Conservation (phyloP, 2,888 invertebrate species). For the Panorpa germanica region DNA sequence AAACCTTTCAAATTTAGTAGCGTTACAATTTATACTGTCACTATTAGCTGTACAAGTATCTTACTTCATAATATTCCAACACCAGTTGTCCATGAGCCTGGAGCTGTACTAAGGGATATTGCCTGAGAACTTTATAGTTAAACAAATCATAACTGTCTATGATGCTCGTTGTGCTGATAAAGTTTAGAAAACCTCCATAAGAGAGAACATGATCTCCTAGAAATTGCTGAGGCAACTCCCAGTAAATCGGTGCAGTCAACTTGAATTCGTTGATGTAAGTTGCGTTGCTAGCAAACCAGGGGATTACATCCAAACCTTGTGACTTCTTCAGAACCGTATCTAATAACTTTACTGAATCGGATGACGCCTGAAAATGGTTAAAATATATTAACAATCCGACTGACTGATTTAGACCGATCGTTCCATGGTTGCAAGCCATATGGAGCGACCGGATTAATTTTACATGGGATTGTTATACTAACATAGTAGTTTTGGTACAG, state of each 20-base stretch:
- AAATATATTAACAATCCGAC: too few relatives aligned
- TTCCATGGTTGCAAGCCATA: too few relatives aligned
- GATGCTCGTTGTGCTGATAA: conserved; percentile 54
- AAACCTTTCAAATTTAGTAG: not conserved
- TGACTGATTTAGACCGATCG: too few relatives aligned
- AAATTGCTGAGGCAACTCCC: conserved; percentile 62
- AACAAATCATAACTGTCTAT: conserved; percentile 33
- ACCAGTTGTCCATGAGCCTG: conserved; percentile 55
- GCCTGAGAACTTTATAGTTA: conserved; percentile 31
- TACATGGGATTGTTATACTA: too few relatives aligned
- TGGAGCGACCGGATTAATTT: too few relatives aligned
- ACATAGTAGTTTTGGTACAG: too few relatives aligned
- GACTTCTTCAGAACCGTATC: too few relatives aligned
- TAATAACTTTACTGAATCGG: too few relatives aligned
- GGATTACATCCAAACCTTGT: too few relatives aligned
- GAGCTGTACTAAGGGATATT: conserved; percentile 66
- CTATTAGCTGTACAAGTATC: conserved; percentile 11
- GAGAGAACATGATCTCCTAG: conserved; percentile 76
- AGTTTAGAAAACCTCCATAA: conserved; percentile 77
- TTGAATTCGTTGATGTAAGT: too few relatives aligned
- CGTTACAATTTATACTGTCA: not conserved
- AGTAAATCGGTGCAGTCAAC: conserved; percentile 60
- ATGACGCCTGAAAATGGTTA: too few relatives aligned
- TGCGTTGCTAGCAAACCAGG: too few relatives aligned
- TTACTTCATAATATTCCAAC: conserved; percentile 49